These are phyloP conservation scores for Bursaphelenchus mucronatus DNA, from an alignment of 1,140 invertebrate genomes.

Conservation along the genomic window DNA sequence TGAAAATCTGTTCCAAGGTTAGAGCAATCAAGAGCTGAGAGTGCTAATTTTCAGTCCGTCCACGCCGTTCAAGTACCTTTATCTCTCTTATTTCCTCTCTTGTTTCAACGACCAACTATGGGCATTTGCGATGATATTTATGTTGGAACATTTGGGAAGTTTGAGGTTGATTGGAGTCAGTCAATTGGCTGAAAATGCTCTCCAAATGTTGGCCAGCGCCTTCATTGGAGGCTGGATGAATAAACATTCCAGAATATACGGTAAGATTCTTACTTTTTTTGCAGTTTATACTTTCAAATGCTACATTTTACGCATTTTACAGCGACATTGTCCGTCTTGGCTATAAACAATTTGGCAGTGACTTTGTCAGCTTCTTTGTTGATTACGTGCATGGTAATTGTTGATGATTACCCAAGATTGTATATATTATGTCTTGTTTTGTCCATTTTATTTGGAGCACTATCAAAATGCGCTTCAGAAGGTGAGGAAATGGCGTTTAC, in stretches of 20 bases:
- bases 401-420: background rate
- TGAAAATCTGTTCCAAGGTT: background rate
- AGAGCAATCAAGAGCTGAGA: background rate
- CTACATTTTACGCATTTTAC: no score
- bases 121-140: constrained; percentile 21
- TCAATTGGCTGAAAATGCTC: constrained; percentile 20
- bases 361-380: constrained; percentile 9
- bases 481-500: constrained; percentile 18
- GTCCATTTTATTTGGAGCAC: constrained; percentile 20
- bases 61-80: background rate
- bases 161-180: constrained; percentile 20
- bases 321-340: constrained; percentile 16
- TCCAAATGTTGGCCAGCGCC: constrained; percentile 11
- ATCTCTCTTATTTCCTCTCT: constrained; percentile 4
- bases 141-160: constrained; percentile 15
- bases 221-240: constrained; percentile 23
- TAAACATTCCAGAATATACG: constrained; percentile 6
- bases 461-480: constrained; percentile 17
- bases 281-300: background rate
- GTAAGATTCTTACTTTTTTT: background rate
- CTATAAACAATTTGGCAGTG: constrained; percentile 18
- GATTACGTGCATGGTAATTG: constrained; percentile 4
- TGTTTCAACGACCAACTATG: constrained; percentile 18
- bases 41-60: constrained; percentile 1
- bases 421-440: constrained; percentile 2